Conservation (phyloP, 2,797 vertebrate genomes). For the Sebastes diaconus region DNA sequence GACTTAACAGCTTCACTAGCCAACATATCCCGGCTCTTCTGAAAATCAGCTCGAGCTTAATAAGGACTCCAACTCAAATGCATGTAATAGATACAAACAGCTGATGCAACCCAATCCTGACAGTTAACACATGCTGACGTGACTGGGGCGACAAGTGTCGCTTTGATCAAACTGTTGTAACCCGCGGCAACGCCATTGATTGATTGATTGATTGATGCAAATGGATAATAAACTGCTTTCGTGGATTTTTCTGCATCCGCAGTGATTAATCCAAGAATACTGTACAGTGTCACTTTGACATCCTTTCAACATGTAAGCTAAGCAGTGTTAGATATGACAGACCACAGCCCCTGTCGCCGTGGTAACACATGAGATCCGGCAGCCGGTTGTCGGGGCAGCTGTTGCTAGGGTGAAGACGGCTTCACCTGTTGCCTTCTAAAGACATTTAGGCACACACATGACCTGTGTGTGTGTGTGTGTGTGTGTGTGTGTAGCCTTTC, state of each 20-base stretch:
- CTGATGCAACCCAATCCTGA: constrained; percentile 35
- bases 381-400: constrained; percentile 53
- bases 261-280: not conserved
- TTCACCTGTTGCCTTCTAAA: constrained; percentile 65
- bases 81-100: constrained; percentile 44
- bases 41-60: not conserved
- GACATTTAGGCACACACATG: constrained; percentile 18
- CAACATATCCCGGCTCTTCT: not conserved
- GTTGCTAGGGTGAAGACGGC: constrained; percentile 48
- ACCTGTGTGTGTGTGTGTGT: not conserved
- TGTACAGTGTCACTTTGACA: not conserved
- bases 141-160: not conserved
- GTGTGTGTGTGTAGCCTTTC: not conserved
- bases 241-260: not conserved
- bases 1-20: not conserved
- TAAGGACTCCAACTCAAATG: constrained; percentile 9
- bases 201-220: not conserved
- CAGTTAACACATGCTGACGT: constrained; percentile 22
- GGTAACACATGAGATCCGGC: constrained; percentile 19
- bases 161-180: constrained; percentile 8
- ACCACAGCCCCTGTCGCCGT: constrained; percentile 9
- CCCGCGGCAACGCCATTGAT: not conserved
- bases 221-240: not conserved
- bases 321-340: not conserved
- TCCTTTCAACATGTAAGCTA: not conserved